Evolutionary conservation across 2,797 vertebrate genomes (phyloP).

Genomic region (Eleutherodactylus coqui): DNA sequence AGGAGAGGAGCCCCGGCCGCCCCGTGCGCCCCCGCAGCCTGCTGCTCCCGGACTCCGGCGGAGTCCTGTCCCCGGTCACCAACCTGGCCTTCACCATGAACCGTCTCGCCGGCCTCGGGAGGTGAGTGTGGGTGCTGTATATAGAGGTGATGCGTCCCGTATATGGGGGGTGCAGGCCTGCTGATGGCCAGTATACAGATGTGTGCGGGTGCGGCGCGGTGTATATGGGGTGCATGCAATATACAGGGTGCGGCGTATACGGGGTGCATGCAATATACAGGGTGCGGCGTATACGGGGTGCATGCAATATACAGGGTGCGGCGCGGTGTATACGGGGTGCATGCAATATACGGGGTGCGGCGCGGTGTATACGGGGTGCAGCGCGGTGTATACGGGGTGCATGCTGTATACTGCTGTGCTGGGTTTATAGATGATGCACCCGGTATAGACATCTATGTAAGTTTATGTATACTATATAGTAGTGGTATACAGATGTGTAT

Average conservation of each 20-base stretch:
- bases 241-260: too few relatives aligned
- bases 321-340: background rate
- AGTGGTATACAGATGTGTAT: background rate
- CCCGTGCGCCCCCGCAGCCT: constrained; percentile 70
- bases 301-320: background rate
- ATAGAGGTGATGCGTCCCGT: too few relatives aligned
- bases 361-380: background rate
- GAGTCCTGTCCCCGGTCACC: constrained; percentile 83
- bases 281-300: background rate
- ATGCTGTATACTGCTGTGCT: background rate
- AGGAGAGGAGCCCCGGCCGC: constrained; percentile 30
- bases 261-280: background rate
- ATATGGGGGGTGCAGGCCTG: too few relatives aligned
- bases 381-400: background rate
- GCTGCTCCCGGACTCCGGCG: constrained; percentile 65
- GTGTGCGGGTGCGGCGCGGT: background rate
- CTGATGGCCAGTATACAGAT: background rate
- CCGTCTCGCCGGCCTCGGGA: constrained; percentile 81
- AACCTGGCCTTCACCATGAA: constrained; percentile 83
- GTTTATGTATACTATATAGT: background rate
- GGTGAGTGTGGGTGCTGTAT: constrained; percentile 75
- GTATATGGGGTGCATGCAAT: background rate
- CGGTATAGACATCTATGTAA: background rate
- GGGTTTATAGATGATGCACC: too few relatives aligned
- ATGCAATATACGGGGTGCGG: background rate